phyloP scores from a whole-genome alignment of 2,797 vertebrate species.

The Anguilla marmorata region DNA sequence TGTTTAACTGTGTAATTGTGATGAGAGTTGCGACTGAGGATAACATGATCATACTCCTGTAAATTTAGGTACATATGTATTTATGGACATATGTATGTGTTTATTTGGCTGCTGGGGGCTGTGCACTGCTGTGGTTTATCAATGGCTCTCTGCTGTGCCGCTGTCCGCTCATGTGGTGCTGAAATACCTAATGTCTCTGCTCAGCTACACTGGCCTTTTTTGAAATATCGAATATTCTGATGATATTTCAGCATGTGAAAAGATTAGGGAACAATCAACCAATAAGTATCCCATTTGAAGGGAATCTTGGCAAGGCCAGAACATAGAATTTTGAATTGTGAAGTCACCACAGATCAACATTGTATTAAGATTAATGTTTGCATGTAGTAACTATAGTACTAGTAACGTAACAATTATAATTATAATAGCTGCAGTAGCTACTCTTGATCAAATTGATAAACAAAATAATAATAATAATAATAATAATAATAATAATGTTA shows the following conservation, averaged over 20 bases:
- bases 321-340: background rate
- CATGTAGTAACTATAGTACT: background rate
- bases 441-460: background rate
- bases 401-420: background rate
- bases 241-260: background rate
- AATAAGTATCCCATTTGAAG: background rate
- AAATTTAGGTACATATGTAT: background rate
- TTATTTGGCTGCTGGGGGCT: background rate
- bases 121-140: background rate
- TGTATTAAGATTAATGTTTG: too few species aligned
- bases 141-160: background rate
- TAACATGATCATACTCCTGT: background rate
- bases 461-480: too few species aligned
- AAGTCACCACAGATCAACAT: too few species aligned
- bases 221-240: background rate
- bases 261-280: background rate
- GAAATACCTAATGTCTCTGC: background rate
- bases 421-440: background rate
- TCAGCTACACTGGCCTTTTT: background rate
- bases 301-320: background rate
- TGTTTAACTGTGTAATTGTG: background rate
- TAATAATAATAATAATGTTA: too few species aligned
- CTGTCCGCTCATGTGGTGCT: constrained; percentile 13
- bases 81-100: background rate
- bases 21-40: background rate